Evolutionary conservation across 2,888 invertebrate genomes (phyloP), one percentile per base, ranked within the genome.

Genomic region (Dicycla oo): DNA sequence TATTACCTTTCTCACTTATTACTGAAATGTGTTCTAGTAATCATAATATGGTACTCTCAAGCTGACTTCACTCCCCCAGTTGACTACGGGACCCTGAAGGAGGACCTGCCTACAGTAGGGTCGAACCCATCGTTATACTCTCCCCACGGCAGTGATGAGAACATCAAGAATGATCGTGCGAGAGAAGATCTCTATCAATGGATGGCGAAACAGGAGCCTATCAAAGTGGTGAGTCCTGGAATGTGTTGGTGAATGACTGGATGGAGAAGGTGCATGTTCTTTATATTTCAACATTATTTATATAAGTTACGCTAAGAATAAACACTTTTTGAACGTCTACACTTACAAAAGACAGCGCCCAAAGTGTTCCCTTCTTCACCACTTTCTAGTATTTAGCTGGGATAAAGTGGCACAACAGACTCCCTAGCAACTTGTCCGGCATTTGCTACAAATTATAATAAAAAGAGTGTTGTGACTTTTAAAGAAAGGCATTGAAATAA

Each of bases 161-260:
- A 96, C 79, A 92, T 96, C 3, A 94, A 94, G 81, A 96, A 93
- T 81, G 94, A 97, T 56, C 97, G 97, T 86, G 97, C 97, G 26
- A 97, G 97, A n/a, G 98, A 98, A 89, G 99, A 99, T 93, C 95
- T 99, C 57, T 99, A 99, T 92, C 98, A 98, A 86, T 99, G 99
- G 99, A 99, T 99, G 99, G 98, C 98, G 2, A 98, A 98, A 87
- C 99, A 99, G 88, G 98, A 98, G 86, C 97, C 94, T 1, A 93
- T 95, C n/a, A 94, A 94, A 92, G 92, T 94, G 81, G 96, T 95
- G 34, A 90, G 92, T 82, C 1, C 38, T 43, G 26, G 3, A 30
- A 54, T 43, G n/a, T n/a, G 5, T 49, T 34, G 15, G 57, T 67
- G 49, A 15, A 30, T 73, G 57, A 53, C 7, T 15, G 30, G 30